Percentiles rank a stretch among this genome's conserved stretches.
These are phyloP conservation scores for Atta texana DNA, from an alignment of 1,140 invertebrate genomes.

Conservation along the genomic window DNA sequence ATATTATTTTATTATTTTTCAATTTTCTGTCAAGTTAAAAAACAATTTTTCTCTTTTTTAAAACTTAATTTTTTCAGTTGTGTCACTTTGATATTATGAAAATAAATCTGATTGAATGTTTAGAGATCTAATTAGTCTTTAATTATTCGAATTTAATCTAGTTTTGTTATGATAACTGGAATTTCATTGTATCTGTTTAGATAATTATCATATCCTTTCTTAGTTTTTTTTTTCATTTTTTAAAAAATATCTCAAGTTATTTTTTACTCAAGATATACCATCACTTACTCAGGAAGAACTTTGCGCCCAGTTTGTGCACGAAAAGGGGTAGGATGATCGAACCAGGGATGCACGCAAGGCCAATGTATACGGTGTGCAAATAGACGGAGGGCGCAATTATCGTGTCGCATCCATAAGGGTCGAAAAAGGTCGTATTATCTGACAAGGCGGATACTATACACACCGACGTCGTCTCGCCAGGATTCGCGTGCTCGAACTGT, in stretches of 20 bases:
- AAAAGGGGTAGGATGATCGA: constrained; percentile 91
- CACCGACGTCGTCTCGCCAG: constrained; percentile 89
- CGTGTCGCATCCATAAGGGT: constrained; percentile 79
- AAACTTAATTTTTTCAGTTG: no score
- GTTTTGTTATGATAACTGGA: neutral
- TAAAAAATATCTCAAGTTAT: neutral
- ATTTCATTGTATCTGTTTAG: neutral
- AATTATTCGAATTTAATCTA: neutral
- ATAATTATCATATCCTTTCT: neutral
- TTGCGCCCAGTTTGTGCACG: constrained; percentile 90
- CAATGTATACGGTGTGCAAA: constrained; percentile 90
- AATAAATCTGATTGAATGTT: neutral
- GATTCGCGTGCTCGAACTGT: constrained; percentile 89
- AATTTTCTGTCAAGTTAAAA: no score
- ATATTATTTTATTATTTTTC: neutral
- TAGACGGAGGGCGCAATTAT: constrained; percentile 89
- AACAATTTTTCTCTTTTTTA: no score
- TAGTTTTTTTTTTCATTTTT: neutral
- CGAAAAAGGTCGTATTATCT: constrained; percentile 79
- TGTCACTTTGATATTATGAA: neutral
- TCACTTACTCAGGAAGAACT: constrained; percentile 91
- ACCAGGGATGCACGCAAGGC: constrained; percentile 91
- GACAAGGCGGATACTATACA: constrained; percentile 89
- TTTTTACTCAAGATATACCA: no score
- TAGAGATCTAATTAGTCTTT: neutral